Conservation (phyloP, 2,797 vertebrate genomes). For the Malurus splendens region DNA sequence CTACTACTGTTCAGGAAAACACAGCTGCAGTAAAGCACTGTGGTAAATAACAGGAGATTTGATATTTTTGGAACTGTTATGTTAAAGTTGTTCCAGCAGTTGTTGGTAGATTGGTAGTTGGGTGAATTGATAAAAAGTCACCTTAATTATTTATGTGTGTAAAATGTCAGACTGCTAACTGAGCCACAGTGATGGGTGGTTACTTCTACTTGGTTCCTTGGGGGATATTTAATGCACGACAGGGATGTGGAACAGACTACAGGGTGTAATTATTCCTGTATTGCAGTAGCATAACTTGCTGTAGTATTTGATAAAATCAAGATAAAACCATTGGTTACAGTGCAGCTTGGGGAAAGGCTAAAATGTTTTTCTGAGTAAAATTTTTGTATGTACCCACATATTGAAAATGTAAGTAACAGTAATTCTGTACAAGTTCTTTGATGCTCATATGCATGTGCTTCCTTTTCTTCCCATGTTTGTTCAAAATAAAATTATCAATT, state of each 20-base stretch:
- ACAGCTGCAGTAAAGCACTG: not conserved
- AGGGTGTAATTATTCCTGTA: not conserved
- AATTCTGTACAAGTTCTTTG: not conserved
- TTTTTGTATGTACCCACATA: not conserved
- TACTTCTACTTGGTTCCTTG: not conserved
- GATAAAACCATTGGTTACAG: not conserved
- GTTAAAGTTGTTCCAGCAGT: not conserved
- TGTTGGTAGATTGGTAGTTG: not conserved
- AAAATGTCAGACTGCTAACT: not conserved
- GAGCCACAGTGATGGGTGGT: not conserved
- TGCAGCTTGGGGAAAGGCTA: not conserved
- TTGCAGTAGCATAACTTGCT: not conserved
- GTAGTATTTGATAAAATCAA: not conserved
- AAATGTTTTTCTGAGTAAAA: not conserved
- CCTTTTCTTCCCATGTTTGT: not conserved
- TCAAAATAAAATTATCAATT: not conserved
- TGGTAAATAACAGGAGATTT: not conserved
- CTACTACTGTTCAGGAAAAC: not conserved
- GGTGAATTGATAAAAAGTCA: not conserved
- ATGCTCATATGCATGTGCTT: not conserved
- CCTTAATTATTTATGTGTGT: accelerated
- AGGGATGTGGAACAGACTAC: not conserved
- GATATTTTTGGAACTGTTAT: accelerated
- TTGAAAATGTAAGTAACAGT: not conserved
- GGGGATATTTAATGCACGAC: not conserved